Conservation (phyloP, 2,113 vertebrate genomes). For the Phyllopteryx taeniolatus region DNA sequence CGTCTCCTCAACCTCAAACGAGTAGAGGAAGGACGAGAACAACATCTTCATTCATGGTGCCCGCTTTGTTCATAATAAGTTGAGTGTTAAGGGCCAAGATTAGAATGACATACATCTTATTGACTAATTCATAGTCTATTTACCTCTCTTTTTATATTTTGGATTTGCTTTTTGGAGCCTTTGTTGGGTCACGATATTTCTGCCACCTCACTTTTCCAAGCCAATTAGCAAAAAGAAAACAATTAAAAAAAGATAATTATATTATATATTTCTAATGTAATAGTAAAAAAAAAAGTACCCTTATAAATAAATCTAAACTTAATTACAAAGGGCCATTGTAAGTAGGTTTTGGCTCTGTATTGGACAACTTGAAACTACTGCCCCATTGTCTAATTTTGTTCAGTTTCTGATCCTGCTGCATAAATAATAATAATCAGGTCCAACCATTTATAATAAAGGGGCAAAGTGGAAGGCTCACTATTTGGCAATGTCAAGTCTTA, state of each 20-base stretch:
- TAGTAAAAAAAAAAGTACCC: too few relatives aligned
- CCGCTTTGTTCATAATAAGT: not conserved
- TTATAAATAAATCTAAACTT: not conserved
- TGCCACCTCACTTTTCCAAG: too few relatives aligned
- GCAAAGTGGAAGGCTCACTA: not conserved
- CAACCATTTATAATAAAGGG: not conserved
- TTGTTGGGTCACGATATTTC: not conserved
- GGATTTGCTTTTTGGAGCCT: not conserved
- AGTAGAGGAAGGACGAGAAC: not conserved
- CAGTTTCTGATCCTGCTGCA: not conserved
- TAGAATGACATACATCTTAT: not conserved
- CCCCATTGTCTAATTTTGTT: not conserved
- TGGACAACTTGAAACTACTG: not conserved
- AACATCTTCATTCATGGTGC: not conserved
- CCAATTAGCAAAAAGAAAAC: not conserved
- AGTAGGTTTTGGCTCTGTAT: not conserved
- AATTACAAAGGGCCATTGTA: not conserved
- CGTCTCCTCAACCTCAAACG: conserved; percentile 56
- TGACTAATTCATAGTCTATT: not conserved
- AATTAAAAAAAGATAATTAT: not conserved
- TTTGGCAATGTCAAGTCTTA: not conserved
- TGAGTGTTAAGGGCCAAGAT: not conserved
- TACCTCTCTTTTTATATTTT: not conserved
- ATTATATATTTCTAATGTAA: too few relatives aligned
- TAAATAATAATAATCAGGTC: not conserved